Evolutionary conservation across 2,888 invertebrate genomes (phyloP).

Genomic region (Caenorhabditis sp.): DNA sequence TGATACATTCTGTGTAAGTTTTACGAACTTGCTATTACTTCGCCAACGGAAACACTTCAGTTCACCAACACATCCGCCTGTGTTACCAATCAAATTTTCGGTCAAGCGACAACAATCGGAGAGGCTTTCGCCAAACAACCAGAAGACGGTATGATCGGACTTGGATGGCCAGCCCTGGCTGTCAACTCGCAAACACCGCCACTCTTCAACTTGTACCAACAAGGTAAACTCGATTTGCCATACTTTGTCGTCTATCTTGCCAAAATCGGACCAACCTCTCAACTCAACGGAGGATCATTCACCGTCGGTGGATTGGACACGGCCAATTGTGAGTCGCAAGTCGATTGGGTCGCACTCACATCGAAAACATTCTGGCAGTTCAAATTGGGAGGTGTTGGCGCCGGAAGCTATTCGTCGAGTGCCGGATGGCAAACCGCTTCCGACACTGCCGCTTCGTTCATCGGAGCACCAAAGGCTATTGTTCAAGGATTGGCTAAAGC

Average conservation of each 20-base stretch:
- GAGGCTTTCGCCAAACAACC: slow-evolving; percentile 73
- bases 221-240: slow-evolving; percentile 52
- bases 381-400: slow-evolving; percentile 38
- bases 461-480: slow-evolving; percentile 56
- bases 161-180: slow-evolving; percentile 73
- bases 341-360: slow-evolving; percentile 52
- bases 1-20: slow-evolving; percentile 58
- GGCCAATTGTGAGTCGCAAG: slow-evolving; percentile 36
- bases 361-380: slow-evolving; percentile 58
- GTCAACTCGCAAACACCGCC: slow-evolving; percentile 72
- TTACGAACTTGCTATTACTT: background rate
- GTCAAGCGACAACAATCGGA: slow-evolving; percentile 73
- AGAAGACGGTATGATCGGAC: slow-evolving; percentile 68
- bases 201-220: slow-evolving; percentile 58
- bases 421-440: slow-evolving; percentile 52
- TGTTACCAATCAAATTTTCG: slow-evolving; percentile 73
- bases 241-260: slow-evolving; percentile 48
- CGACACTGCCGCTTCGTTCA: slow-evolving; percentile 62
- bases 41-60: slow-evolving; percentile 24
- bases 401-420: slow-evolving; percentile 37
- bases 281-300: slow-evolving; percentile 54
- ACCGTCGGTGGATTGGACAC: slow-evolving; percentile 57
- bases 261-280: slow-evolving; percentile 39
- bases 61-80: slow-evolving; percentile 58
- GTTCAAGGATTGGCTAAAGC: slow-evolving; percentile 45